phyloP scores from a whole-genome alignment of 2,888 invertebrate genomes.

The Sicus ferrugineus region DNA sequence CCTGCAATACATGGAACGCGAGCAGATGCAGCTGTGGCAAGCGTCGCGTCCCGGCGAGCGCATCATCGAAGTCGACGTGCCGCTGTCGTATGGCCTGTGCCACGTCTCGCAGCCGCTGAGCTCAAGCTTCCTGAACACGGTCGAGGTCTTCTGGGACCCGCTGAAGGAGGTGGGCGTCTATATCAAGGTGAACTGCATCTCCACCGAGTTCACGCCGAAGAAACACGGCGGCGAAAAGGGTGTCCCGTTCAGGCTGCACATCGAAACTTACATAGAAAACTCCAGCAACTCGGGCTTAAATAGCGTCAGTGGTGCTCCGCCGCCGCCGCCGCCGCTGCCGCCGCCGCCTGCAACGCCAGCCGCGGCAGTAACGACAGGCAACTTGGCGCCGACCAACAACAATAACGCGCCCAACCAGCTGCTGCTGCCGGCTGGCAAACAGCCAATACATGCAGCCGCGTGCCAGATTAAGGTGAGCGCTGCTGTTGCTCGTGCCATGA shows the following conservation, averaged over 20 bases:
- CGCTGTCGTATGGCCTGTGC: slow-evolving; percentile 89
- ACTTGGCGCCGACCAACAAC: slow-evolving; percentile 44
- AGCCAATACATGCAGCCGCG: slow-evolving; percentile 88
- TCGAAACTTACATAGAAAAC: slow-evolving; percentile 77
- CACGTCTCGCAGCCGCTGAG: slow-evolving; percentile 79
- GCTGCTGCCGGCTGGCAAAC: slow-evolving; percentile 52
- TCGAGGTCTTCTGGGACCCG: slow-evolving; percentile 94
- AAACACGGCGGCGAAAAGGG: slow-evolving; percentile 99
- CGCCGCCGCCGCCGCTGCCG: slow-evolving; percentile 36
- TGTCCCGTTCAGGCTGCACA: slow-evolving; percentile 94
- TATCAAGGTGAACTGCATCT: slow-evolving; percentile 95
- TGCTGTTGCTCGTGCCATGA: background rate
- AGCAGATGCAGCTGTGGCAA: slow-evolving; percentile 93
- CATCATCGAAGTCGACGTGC: slow-evolving; percentile 92
- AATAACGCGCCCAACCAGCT: slow-evolving; percentile 38
- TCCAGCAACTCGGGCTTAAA: slow-evolving; percentile 41
- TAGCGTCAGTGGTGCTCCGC: slow-evolving; percentile 31
- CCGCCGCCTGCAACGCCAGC: slow-evolving; percentile 29
- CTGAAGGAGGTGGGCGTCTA: slow-evolving; percentile 95
- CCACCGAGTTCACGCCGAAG: slow-evolving; percentile 97
- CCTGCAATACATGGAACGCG: slow-evolving; percentile 92
- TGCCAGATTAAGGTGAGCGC: slow-evolving; percentile 91
- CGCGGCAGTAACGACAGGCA: slow-evolving; percentile 43
- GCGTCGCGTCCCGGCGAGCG: slow-evolving; percentile 88
- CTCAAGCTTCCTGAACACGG: slow-evolving; percentile 75